These are phyloP conservation scores for Brachypalpus laphriformis DNA, from an alignment of 2,888 invertebrate species.

Conservation along the genomic window DNA sequence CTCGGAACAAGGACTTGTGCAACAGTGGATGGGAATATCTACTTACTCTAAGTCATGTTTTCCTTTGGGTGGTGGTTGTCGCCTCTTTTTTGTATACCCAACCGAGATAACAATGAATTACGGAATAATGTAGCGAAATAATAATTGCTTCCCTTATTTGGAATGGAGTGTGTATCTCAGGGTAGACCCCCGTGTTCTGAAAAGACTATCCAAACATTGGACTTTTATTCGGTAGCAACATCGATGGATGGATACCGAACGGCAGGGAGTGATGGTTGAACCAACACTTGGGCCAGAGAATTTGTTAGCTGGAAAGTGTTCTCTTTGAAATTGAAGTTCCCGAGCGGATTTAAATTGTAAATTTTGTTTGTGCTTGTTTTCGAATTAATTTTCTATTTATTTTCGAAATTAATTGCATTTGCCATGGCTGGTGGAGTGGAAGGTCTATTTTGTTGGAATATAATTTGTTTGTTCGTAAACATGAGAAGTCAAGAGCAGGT, in stretches of 20 bases:
- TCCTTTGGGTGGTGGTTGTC: neutral
- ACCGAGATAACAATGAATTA: slow-evolving; percentile 41
- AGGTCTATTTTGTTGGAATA: neutral
- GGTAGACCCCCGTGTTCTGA: neutral
- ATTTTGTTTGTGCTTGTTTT: slow-evolving; percentile 68
- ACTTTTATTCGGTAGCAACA: slow-evolving; percentile 32
- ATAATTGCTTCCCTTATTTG: slow-evolving; percentile 63
- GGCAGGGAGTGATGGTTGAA: neutral
- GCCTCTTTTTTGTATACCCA: neutral
- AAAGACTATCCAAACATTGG: slow-evolving; percentile 57
- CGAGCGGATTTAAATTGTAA: slow-evolving; percentile 62
- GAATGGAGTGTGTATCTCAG: slow-evolving; percentile 30
- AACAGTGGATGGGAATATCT: neutral
- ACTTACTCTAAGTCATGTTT: slow-evolving; percentile 14
- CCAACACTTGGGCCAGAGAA: neutral
- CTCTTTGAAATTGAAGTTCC: slow-evolving; percentile 38
- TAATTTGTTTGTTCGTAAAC: slow-evolving; percentile 14
- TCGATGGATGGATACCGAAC: slow-evolving; percentile 2
- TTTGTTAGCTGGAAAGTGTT: slow-evolving; percentile 36
- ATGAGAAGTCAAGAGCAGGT: neutral
- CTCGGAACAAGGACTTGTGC: neutral
- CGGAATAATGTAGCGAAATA: slow-evolving; percentile 55
- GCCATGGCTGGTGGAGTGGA: neutral
- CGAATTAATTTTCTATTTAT: slow-evolving; percentile 70
- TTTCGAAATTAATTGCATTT: slow-evolving; percentile 70